Conservation (phyloP, 37 sponge, comb jelly and placozoan species). For the Diacarnus erythraeanus region DNA sequence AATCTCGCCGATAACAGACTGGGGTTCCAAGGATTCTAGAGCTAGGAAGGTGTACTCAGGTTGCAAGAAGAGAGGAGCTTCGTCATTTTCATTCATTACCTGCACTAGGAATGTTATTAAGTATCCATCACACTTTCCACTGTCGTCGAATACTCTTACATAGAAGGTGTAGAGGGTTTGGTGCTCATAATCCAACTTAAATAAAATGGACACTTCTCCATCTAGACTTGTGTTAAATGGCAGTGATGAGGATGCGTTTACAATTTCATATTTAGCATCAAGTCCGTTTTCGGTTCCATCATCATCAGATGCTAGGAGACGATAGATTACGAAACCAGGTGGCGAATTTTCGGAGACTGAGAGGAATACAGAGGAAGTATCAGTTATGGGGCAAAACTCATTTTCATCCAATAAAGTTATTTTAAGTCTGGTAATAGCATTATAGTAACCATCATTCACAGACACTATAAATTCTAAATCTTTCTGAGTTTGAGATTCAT, state of each 20-base stretch:
- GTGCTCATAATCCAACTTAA: constrained; percentile 44
- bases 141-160: constrained; percentile 21
- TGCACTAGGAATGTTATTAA: constrained; percentile 13
- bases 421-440: constrained; percentile 21
- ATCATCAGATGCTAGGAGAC: constrained; percentile 35
- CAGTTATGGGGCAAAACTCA: constrained; percentile 49
- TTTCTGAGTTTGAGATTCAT: constrained; percentile 18
- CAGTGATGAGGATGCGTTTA: not conserved
- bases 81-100: constrained; percentile 59
- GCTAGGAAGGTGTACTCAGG: constrained; percentile 21
- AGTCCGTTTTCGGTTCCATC: constrained; percentile 31
- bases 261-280: constrained; percentile 2
- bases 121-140: constrained; percentile 10
- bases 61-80: constrained; percentile 33
- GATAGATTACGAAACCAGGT: not conserved
- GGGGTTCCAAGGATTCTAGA: constrained; percentile 5
- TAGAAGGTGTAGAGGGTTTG: constrained; percentile 3
- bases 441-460: constrained; percentile 27
- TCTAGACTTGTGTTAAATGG: constrained; percentile 35
- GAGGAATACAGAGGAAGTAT: not conserved
- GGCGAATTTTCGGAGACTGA: constrained; percentile 34
- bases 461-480: constrained; percentile 8
- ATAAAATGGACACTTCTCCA: constrained; percentile 29
- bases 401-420: constrained; percentile 47
- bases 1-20: constrained; percentile 23